Evolutionary conservation across 2,888 invertebrate species (phyloP), one percentile per base, ranked within the genome.

Genomic region (Pharmacophagus antenor): DNA sequence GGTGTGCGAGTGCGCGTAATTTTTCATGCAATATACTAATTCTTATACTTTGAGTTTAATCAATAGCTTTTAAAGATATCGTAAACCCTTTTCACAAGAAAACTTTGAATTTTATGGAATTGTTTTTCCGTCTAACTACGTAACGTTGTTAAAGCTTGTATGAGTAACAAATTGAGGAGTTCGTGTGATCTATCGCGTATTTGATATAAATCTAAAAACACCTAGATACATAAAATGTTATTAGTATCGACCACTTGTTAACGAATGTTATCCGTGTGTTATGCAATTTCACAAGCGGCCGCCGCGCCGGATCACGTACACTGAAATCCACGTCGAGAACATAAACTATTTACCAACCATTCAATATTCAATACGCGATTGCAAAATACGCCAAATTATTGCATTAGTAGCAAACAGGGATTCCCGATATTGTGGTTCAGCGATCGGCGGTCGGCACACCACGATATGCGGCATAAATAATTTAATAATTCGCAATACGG

Each of bases 371-470:
- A 89, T 88, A 85, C 85, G 84, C 86, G 87, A 88, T 88, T 88
- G 88, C 85, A 89, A 90, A 89, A 90, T 90, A 89, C 89, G 84
- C 89, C 89, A 90, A 90, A 90, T 90, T 90, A 90, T 90, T 90
- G 88, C 88, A 89, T 90, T 89, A 90, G 88, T 84, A 85, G 83
- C 78, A 82, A 87, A 84, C 84, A 84, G 89, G 90, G 89, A 90
- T 89, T 90, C 89, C 90, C 88, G 83, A 89, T 90, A 89, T 86
- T 88, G 88, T 85, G 88, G 89, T 88, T 84, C 85, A 84, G 88
- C 81, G 88, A 82, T 88, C 88, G 84, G 78, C 72, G 74, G 80
- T 78, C 80, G 77, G 77, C 77, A 76, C 81, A 80, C 81, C 81
- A 82, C 82, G 84, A 85, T 88, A 88, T 89, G 89, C 79, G 86